Conservation (phyloP, 2,888 invertebrate genomes). For the Sinodicranocentrus sp. region DNA sequence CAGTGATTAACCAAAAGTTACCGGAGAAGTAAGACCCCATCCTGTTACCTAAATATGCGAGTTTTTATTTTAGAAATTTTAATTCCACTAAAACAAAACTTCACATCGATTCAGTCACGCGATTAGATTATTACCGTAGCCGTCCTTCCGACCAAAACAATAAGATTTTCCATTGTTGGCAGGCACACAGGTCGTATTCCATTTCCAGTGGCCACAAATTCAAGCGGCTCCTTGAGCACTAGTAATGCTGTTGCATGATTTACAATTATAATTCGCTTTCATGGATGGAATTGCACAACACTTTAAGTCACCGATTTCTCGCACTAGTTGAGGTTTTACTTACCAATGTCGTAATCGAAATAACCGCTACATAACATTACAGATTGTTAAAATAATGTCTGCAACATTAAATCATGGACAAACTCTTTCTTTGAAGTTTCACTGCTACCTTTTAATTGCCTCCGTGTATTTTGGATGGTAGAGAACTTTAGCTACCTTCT, state of each 20-base stretch:
- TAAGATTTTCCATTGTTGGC: neutral
- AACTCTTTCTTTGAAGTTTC: no score
- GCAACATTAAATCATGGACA: neutral
- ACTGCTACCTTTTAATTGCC: neutral
- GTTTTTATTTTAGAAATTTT: no score
- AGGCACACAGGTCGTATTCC: conserved; percentile 39
- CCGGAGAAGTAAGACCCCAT: conserved; percentile 38
- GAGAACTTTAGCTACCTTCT: conserved; percentile 1
- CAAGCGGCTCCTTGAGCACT: conserved; percentile 5
- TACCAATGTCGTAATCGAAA: conserved; percentile 34
- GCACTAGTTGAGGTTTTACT: neutral
- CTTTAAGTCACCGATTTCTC: neutral
- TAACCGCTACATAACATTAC: neutral
- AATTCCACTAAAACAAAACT: no score
- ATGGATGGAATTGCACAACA: no score
- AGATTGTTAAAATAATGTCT: conserved; percentile 4
- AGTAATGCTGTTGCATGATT: conserved; percentile 21
- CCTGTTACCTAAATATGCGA: no score
- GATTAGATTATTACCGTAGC: no score
- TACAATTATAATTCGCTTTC: no score
- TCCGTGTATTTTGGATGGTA: conserved; percentile 25
- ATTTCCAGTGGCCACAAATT: neutral
- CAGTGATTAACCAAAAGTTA: no score
- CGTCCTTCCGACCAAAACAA: no score
- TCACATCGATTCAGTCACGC: no score